A percentile compares a stretch with the other conserved stretches of the same genome.
Evolutionary conservation across 2,113 vertebrate species (phyloP).

Genomic region (Rattus norvegicus): GRCr8 NC_086032.1:72649501-72650000

Average conservation of each 20-base stretch:
- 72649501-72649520: neutral
- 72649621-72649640: neutral
- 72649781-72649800: neutral
- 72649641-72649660: conserved; percentile 15
- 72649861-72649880: neutral
- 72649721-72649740: conserved; percentile 7
- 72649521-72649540: neutral
- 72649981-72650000: neutral
- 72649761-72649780: neutral
- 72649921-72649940: neutral
- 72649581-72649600: neutral
- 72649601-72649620: conserved; percentile 16
- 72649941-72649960: neutral
- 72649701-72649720: neutral
- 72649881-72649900: neutral
- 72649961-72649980: neutral
- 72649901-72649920: no score
- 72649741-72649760: neutral
- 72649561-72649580: neutral
- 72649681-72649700: conserved; percentile 10
- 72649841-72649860: neutral
- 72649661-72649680: neutral
- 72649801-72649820: neutral
- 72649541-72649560: no score
- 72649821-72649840: neutral